Evolutionary conservation across 2,113 vertebrate genomes (phyloP).

Genomic region (Salvator merianae): DNA sequence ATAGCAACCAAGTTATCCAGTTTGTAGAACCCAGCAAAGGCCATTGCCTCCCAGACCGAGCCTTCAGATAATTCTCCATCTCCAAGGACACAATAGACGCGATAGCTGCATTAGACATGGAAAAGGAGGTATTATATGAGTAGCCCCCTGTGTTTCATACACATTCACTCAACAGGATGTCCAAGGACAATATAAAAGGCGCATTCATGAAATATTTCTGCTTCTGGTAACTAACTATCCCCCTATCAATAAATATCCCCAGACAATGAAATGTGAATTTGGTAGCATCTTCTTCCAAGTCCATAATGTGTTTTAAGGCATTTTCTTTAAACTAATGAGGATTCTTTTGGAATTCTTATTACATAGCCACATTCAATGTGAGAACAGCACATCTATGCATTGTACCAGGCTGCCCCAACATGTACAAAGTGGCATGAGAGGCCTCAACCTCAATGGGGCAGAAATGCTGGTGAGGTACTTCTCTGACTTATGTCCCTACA

Average conservation of each 20-base stretch:
- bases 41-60: conserved; percentile 96
- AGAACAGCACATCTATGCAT: not conserved
- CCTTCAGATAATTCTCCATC: conserved; percentile 94
- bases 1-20: conserved; percentile 93
- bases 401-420: not conserved
- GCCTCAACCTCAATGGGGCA: no score
- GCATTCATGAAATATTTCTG: not conserved
- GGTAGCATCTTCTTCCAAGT: not conserved
- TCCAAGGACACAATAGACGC: conserved; percentile 90
- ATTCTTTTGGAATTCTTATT: not conserved
- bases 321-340: not conserved
- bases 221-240: not conserved
- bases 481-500: not conserved
- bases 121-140: not conserved
- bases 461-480: not conserved
- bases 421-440: no score
- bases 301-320: not conserved
- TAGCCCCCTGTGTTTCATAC: not conserved
- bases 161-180: no score
- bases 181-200: not conserved
- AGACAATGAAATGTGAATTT: not conserved
- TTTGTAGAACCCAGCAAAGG: conserved; percentile 93
- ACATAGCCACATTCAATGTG: not conserved
- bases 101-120: conserved; percentile 78
- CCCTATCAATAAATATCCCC: no score